Conservation (phyloP, 2,888 invertebrate species). For the Cryptosula pallasiana region DNA sequence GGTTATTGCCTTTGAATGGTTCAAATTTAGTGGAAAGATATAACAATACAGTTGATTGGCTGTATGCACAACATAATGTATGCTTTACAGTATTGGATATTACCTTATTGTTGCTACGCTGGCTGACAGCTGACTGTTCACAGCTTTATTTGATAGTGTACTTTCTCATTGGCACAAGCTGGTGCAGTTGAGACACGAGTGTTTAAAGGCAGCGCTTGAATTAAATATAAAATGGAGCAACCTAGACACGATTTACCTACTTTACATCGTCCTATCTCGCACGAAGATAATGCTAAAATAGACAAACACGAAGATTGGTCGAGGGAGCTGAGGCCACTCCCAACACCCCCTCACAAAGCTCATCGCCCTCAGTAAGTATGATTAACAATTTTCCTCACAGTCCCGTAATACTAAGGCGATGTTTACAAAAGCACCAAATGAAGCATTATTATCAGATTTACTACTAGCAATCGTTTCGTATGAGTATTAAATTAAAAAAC, state of each 20-base stretch:
- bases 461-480: too few relatives aligned
- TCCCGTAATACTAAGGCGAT: too few relatives aligned
- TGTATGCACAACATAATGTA: conserved; percentile 1
- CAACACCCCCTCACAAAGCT: conserved; percentile 14
- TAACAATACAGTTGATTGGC: not conserved
- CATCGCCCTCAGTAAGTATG: conserved; percentile 18
- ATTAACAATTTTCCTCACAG: too few relatives aligned
- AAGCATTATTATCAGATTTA: too few relatives aligned
- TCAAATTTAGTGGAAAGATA: not conserved
- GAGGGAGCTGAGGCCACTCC: not conserved
- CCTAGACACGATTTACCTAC: conserved; percentile 9
- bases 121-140: too few relatives aligned
- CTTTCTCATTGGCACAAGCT: too few relatives aligned
- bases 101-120: not conserved
- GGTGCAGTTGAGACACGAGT: not conserved
- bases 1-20: not conserved
- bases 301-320: not conserved
- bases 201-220: not conserved
- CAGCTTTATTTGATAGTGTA: too few relatives aligned
- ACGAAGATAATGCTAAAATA: not conserved
- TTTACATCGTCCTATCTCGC: not conserved
- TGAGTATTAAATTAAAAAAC: too few relatives aligned
- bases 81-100: not conserved
- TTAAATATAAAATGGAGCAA: not conserved
- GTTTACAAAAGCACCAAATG: too few relatives aligned